Base-by-base conservation (phyloP, 2,113 vertebrate genomes). In the Acrocephalus arundinaceus region DNA sequence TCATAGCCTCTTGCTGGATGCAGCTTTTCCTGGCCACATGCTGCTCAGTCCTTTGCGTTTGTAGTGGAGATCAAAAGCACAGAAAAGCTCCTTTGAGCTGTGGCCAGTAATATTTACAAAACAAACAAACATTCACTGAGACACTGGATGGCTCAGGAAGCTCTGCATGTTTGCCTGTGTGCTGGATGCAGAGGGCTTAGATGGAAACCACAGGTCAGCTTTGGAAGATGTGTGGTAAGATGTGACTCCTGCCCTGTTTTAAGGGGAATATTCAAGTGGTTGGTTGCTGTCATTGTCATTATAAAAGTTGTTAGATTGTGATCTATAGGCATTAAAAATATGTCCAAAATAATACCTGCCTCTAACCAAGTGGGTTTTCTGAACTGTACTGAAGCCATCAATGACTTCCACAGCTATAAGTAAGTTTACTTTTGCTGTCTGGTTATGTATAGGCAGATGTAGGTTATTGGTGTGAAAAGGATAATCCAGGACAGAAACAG, bases 71-170 rank as follows among this genome's bases (percentile, higher is more conserved):
- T 92, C 84, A 96, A 96, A 96, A 87, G 84, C 49, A 4, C 9
- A 27, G 87, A 84, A 87, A 89, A 94, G 25, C 65, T 95, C 76
- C 87, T 96, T 94, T 96, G 73, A 94, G 87, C 91, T 87, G 23
- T 46, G 68, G 72, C 89, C 91, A 91, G 73, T 81, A 80, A 58
- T 95, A 86, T 89, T 94, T 84, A 70, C 59, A 25, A 92, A 92
- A 75, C 84, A 76, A 59, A 43, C 68, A 59, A 3, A 45, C 24
- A 37, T 84, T 89, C 72, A 61, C 49, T 73, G 55, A 25, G 76
- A 25, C 0, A 0, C 72, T 54, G 65, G 72, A 37, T 70, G 46
- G 59, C 80, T 95, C 15, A 57, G 87, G 65, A 86, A 77, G 46
- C 61, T 66, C 65, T 89, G 46, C 20, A 5, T 49, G 11, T 63